Evolutionary conservation across 1,140 invertebrate genomes (phyloP), one percentile per base, ranked within the genome.

Genomic region (Hylyphantes graminicola): DNA sequence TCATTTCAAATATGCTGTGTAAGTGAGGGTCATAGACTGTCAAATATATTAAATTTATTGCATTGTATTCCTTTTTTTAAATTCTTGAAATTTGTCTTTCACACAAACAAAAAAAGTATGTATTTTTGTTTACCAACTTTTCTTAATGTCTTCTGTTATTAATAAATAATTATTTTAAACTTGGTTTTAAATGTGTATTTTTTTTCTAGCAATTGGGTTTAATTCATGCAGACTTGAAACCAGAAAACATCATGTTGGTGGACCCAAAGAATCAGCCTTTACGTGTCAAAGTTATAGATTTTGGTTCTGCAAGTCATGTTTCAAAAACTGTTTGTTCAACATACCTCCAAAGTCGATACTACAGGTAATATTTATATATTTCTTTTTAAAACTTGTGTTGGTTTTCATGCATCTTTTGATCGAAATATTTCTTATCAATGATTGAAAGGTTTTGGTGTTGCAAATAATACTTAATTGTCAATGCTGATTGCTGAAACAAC

Each of bases 201-300:
- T 88, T 65, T 86, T 91, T 90, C 50, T 91, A 97, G 94, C 96
- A 99, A 95, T 92, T 99, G 88, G 98, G 98, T 84, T 92, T 99
- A 87, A 99, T 99, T 89, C 98, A 99, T 92, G 98, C 98, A 75
- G 98, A 99, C 91, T 91, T 99, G 86, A 99, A 99, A 91, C 98
- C 98, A 11, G 98, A 99, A 91, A 99, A 99, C 90, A 99, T 99
- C 88, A 99, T 99, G 98, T 91, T 99, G 88, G 97, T 99, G 75
- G 98, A 99, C 91, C 98, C 98, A 53, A 93, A 95, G 51, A 93
- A 97, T 85, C 97, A 99, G 89, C 98, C 98, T 0, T 99, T 98
- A 90, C 92, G 97, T 59, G 88, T 92, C 17, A 90, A 90, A 86
- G 88, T 99, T 9, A 99, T 99, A 87, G 98, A 99, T 92, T 99